A percentile compares a stretch with the other conserved stretches of the same genome.
Conservation (phyloP, 37 sponge, comb jelly and placozoan species). For the Aphrocallistes beatrix region DNA sequence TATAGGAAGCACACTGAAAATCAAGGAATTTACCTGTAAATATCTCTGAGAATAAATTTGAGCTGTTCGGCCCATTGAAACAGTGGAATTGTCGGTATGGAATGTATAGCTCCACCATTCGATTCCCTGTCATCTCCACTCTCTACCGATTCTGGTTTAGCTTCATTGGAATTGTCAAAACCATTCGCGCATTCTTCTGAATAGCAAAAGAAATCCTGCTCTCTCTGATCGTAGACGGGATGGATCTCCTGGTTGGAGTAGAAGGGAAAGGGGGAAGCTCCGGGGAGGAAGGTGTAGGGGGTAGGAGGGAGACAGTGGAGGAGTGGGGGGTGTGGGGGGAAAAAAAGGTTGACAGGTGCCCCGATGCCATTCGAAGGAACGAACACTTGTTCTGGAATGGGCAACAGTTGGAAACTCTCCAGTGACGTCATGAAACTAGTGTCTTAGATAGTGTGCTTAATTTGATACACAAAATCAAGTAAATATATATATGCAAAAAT, state of each 20-base stretch:
- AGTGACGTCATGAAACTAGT: neutral
- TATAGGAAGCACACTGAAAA: neutral
- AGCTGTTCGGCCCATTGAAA: neutral
- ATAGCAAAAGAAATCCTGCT: too few relatives aligned
- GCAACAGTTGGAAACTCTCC: neutral
- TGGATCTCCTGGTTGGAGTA: too few relatives aligned
- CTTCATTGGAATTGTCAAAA: too few relatives aligned
- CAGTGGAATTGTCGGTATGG: too few relatives aligned
- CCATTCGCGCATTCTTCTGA: too few relatives aligned
- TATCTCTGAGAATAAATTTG: constrained; percentile 6
- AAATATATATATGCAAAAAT: too few relatives aligned
- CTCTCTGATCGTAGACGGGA: too few relatives aligned
- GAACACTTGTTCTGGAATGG: neutral
- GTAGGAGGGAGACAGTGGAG: neutral
- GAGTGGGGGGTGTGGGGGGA: neutral
- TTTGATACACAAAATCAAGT: too few relatives aligned
- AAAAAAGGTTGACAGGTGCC: neutral
- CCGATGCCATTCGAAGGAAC: neutral
- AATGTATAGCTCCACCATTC: too few relatives aligned
- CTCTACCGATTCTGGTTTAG: too few relatives aligned
- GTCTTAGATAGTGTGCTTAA: too few relatives aligned
- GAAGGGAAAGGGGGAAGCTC: neutral
- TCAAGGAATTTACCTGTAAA: constrained; percentile 8
- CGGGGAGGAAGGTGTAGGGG: neutral
- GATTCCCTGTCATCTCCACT: too few relatives aligned